Evolutionary conservation across 2,113 vertebrate species (phyloP), one percentile per base, ranked within the genome.

Genomic region (Urocolius indicus): DNA sequence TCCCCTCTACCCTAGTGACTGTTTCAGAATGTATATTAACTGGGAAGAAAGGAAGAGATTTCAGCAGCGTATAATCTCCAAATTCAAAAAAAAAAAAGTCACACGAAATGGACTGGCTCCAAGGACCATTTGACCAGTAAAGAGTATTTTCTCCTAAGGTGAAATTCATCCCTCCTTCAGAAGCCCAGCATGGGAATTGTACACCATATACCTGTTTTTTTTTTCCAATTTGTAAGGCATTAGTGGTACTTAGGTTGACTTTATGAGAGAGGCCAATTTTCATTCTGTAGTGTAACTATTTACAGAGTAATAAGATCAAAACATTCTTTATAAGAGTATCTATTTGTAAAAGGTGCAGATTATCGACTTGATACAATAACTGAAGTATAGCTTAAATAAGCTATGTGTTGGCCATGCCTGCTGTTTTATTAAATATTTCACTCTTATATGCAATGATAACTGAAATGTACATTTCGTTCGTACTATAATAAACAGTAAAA

Each of bases 401-500:
- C 43, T 69, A 45, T 32, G 16, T 90, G 85, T 91, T 96, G 92
- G 6, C 9, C 11, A 65, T 18, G 72, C 55, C 83, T 97, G 27
- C 38, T 91, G 63, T 54, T 79, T 93, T 79, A 32, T 63, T 84
- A 80, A 20, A 48, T 90, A 84, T 87, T 94, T 73, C 69, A 93
- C 58, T 94, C 68, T 93, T 93, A 41, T 59, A 92, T 77, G 32
- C 73, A 92, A 92, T 91, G 36, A 68, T 88, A 79, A 75, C 83
- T 6, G 71, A 94, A 96, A 85, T 95, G 52, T 78, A 76, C 94
- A 87, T 96, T 96, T 97, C 19, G 4, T 57, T 84, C 32, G 0
- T 89, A 84, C 55, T 91, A 36, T 79, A 97, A 97, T 94, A 97
- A 97, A 96, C 51, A 41, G 43, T 20, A 96, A 83, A 88, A 54